Evolutionary conservation across 2,888 invertebrate genomes (phyloP), one percentile per base, ranked within the genome.

Genomic region (Parnassius mnemosyne): DNA sequence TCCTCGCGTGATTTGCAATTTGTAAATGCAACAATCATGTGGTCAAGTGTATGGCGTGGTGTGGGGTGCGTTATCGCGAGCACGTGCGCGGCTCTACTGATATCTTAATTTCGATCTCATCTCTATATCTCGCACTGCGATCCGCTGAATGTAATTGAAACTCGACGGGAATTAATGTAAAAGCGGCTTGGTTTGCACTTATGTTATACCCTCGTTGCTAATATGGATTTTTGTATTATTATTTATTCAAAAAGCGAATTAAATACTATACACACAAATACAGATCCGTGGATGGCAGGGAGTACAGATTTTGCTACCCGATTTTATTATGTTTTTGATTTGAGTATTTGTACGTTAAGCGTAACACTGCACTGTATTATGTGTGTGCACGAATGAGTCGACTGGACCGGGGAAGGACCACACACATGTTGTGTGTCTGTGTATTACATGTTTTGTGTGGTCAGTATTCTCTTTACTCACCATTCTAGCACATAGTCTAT

Each of bases 101-200:
- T 63, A 63, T 63, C 63, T 63, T 59, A 63, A 63, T 59, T 58
- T 44, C 43, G 44, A 62, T 63, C 59, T 63, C 44, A 58, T 59
- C 63, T 9, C 44, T 1, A n/a, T 10, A 52, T 59, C 46, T 49
- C 54, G 54, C 49, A 3, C 42, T 43, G 20, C 41, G 42, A 58
- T 55, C 59, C 41, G 13, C 49, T 13, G 41, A 63, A 51, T 58
- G 63, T 50, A 51, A 59, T 55, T 47, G 46, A 63, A 58, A 63
- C 63, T 56, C 55, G 11, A 54, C 62, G 62, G 58, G 63, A 63
- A 43, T 55, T 54, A 43, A 54, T 44, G 57, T 43, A 57, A 51
- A 13, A 9, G 25, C 55, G 42, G 25, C 43, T 51, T 41, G 43
- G 42, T 54, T 42, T 16, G 16, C 49, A 34, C 53, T 42, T 25